Percentiles rank a stretch among this genome's conserved stretches.
These are phyloP conservation scores for Colletes collaris DNA, from an alignment of 2,888 invertebrate species.

Conservation along the genomic window DNA sequence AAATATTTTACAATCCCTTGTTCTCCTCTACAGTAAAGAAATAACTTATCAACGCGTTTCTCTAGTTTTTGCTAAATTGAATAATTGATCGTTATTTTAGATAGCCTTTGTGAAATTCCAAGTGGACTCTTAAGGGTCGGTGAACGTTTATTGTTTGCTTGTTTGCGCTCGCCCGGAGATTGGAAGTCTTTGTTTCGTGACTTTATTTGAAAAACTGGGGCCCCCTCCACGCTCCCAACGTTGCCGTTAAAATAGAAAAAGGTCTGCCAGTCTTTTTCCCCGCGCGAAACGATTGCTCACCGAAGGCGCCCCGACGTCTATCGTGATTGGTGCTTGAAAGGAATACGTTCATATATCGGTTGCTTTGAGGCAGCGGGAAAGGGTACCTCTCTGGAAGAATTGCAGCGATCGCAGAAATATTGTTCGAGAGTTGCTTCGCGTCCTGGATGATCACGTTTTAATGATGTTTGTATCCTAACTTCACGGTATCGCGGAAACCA, in stretches of 20 bases:
- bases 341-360: constrained; percentile 13
- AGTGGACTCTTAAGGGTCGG: no score
- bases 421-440: background rate
- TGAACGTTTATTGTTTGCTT: no score
- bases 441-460: constrained; percentile 29
- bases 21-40: no score
- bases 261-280: constrained; percentile 7
- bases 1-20: no score
- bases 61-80: no score
- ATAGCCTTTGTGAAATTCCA: no score
- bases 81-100: no score
- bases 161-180: background rate
- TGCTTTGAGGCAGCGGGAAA: background rate
- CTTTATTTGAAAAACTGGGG: constrained; percentile 33
- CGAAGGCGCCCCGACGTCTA: constrained; percentile 26
- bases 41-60: no score
- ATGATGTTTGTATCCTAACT: constrained; percentile 35
- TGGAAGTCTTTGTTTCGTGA: constrained; percentile 21
- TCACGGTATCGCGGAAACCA: constrained; percentile 27
- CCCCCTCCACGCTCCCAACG: background rate
- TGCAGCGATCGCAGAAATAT: constrained; percentile 24
- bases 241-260: background rate
- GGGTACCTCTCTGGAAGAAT: constrained; percentile 2
- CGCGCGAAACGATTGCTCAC: constrained; percentile 23
- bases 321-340: constrained; percentile 6